phyloP scores from a whole-genome alignment of 2,113 vertebrate genomes.

The Mormyrus iriodes region DNA sequence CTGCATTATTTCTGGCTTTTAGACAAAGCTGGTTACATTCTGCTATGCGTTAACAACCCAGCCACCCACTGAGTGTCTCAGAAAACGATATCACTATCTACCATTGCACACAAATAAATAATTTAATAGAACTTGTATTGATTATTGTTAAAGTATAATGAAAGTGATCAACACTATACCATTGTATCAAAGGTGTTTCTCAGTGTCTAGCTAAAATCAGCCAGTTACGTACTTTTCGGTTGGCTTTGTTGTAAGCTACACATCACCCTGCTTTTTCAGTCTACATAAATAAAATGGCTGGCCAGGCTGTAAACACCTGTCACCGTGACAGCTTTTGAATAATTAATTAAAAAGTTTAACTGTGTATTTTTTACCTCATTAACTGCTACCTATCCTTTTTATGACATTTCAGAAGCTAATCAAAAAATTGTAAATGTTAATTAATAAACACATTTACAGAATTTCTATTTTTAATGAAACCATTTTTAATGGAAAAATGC shows the following conservation, averaged over 20 bases:
- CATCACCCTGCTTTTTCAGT: not conserved
- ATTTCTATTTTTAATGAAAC: conserved; percentile 9
- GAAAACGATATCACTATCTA: not conserved
- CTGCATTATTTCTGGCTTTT: conserved; percentile 58
- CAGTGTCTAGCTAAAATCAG: not conserved
- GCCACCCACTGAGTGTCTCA: not conserved
- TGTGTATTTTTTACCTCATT: conserved; percentile 18
- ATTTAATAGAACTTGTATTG: not conserved
- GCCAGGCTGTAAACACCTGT: not conserved
- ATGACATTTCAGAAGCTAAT: conserved; percentile 15
- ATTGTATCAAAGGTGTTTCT: not conserved
- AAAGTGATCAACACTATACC: not conserved
- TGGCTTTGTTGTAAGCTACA: not conserved
- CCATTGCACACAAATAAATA: not conserved
- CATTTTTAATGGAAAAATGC: not conserved
- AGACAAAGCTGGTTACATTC: conserved; percentile 48
- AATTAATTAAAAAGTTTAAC: conserved; percentile 17
- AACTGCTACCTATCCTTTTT: conserved; percentile 14
- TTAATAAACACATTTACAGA: not conserved
- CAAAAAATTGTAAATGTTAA: conserved; percentile 3
- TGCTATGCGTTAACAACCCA: not conserved
- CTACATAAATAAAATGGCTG: not conserved
- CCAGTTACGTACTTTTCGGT: not conserved
- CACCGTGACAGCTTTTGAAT: not conserved
- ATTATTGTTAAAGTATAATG: not conserved